Conservation (phyloP, 2,113 vertebrate species). For the Cygnus atratus region DNA sequence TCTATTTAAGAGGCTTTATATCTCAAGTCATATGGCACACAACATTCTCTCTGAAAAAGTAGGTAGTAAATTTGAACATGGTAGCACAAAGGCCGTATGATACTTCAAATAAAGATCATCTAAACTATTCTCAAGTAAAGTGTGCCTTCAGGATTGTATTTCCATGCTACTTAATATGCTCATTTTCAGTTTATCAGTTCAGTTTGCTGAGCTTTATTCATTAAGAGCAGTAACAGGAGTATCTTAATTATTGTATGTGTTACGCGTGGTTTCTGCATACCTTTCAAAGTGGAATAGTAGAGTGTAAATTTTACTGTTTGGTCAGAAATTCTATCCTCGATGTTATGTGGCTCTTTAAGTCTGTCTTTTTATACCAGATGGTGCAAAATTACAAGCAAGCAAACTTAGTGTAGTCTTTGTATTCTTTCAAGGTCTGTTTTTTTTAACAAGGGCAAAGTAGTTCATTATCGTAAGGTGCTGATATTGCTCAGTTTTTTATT, state of each 20-base stretch:
- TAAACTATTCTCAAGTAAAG: background rate
- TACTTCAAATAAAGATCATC: background rate
- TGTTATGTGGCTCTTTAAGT: background rate
- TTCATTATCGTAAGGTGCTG: background rate
- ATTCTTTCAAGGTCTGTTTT: background rate
- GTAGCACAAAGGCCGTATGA: background rate
- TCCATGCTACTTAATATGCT: background rate
- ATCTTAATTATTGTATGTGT: background rate
- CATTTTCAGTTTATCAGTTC: background rate
- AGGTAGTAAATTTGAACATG: background rate
- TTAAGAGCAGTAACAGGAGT: background rate
- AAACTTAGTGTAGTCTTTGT: background rate
- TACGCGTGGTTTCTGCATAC: background rate
- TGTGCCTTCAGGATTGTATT: background rate
- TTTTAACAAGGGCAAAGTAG: background rate
- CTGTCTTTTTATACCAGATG: background rate
- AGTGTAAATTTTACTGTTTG: background rate
- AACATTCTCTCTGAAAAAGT: background rate
- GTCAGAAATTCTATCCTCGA: background rate
- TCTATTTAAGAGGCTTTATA: background rate
- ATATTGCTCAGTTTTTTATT: background rate
- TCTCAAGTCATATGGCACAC: background rate
- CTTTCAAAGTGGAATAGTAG: background rate
- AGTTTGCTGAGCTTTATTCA: background rate
- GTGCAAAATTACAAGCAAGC: background rate